These are phyloP conservation scores for Terrapene triunguis DNA, from an alignment of 2,113 vertebrate species.

Conservation along the genomic window DNA sequence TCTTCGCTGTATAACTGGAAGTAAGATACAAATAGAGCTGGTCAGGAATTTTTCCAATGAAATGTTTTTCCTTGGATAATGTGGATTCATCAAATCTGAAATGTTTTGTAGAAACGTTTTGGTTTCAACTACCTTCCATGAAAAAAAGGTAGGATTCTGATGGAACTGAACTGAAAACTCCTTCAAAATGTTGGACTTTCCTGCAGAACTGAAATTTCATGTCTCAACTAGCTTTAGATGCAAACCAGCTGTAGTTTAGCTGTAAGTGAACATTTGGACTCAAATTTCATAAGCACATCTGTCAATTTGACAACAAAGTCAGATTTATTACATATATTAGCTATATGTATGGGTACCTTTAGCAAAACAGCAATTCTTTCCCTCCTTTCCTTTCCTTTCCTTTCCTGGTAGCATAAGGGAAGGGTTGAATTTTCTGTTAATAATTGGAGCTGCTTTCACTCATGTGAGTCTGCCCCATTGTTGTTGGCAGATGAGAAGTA, in stretches of 20 bases:
- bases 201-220: not conserved
- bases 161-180: not conserved
- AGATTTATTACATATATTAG: not conserved
- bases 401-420: slow-evolving; percentile 43
- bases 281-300: not conserved
- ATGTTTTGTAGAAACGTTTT: not conserved
- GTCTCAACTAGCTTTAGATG: not conserved
- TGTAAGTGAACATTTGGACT: not conserved
- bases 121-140: not conserved
- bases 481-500: rapidly evolving
- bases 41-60: not conserved
- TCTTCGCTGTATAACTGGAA: not conserved
- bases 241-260: not conserved
- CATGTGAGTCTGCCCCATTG: not conserved
- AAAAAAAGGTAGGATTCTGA: not conserved
- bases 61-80: not conserved
- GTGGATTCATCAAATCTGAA: not conserved
- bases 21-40: not conserved
- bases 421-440: slow-evolving; percentile 23
- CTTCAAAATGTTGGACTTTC: not conserved
- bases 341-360: not conserved
- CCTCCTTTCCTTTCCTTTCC: not conserved
- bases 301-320: not conserved
- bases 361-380: not conserved
- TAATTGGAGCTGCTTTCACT: not conserved